Percentiles rank a stretch among this genome's conserved stretches.
These are phyloP conservation scores for Tetranychus urticae DNA, from an alignment of 1,140 invertebrate genomes.

Conservation along the genomic window DNA sequence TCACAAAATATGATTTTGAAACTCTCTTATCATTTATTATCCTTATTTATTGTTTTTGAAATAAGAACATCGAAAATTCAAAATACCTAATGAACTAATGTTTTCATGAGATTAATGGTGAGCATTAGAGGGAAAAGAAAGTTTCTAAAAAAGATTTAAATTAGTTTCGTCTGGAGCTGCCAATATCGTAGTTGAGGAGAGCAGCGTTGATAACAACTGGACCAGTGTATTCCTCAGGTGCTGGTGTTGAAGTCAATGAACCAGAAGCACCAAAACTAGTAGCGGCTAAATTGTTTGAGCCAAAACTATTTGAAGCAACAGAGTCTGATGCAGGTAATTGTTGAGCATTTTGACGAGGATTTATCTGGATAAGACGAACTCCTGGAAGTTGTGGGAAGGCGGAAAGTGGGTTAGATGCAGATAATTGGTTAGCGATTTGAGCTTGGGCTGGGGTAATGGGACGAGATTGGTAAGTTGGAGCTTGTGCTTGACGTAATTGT, in stretches of 20 bases:
- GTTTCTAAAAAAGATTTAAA: too few species aligned
- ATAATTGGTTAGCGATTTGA: background rate
- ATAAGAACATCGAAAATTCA: too few species aligned
- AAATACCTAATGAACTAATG: too few species aligned
- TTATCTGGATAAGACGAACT: background rate
- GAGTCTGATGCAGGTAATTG: background rate
- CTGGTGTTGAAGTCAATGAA: background rate
- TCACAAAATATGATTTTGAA: too few species aligned
- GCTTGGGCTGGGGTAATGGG: background rate
- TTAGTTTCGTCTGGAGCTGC: background rate
- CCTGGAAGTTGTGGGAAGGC: background rate
- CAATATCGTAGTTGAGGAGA: background rate
- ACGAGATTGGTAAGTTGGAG: background rate
- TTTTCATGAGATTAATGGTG: too few species aligned
- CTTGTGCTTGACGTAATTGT: background rate
- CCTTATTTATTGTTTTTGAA: too few species aligned
- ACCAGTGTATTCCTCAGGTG: background rate
- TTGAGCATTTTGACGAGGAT: background rate
- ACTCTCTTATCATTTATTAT: too few species aligned
- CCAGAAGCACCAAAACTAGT: background rate
- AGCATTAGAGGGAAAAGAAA: too few species aligned
- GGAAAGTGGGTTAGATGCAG: background rate
- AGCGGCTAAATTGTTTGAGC: background rate
- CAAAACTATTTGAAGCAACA: background rate
- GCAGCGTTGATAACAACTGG: slow-evolving; percentile 1